A percentile compares a stretch with the other conserved stretches of the same genome.
phyloP scores from a whole-genome alignment of 1,140 invertebrate species.

The Panagrolaimus sp. region DNA sequence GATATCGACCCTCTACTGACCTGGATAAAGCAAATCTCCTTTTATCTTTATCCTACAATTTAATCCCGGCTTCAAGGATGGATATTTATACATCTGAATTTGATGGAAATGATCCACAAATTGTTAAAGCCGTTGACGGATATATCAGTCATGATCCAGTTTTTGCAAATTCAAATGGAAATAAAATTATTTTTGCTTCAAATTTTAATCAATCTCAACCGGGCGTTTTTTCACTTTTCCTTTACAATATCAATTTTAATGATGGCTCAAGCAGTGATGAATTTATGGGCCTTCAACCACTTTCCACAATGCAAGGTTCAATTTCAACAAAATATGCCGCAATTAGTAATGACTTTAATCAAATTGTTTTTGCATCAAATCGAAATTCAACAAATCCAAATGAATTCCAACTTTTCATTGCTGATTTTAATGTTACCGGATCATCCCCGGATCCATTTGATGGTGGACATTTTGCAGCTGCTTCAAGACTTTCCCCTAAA shows the following conservation, averaged over 20 bases:
- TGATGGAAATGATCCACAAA: not conserved
- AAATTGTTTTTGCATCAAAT: conserved; percentile 1
- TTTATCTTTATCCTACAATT: not conserved
- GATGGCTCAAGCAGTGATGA: not conserved
- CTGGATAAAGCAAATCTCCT: not conserved
- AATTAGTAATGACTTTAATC: not conserved
- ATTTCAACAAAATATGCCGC: not conserved
- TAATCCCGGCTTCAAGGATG: not conserved
- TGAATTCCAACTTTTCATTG: conserved; percentile 10
- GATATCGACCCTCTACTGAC: not conserved
- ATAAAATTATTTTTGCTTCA: conserved; percentile 11
- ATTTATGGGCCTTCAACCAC: not conserved
- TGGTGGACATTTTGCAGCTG: not conserved
- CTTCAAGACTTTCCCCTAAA: not conserved
- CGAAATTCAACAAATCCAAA: not conserved
- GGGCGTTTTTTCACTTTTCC: not conserved
- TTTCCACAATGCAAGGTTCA: not conserved
- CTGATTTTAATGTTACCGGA: conserved; percentile 10
- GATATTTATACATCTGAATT: not conserved
- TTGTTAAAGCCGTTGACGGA: not conserved
- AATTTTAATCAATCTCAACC: not conserved
- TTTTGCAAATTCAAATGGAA: not conserved
- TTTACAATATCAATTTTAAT: not conserved
- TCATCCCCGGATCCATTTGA: not conserved
- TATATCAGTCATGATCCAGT: not conserved